Evolutionary conservation across 2,797 vertebrate species (phyloP).

Genomic region (Oceanodroma leucorhoa): DNA sequence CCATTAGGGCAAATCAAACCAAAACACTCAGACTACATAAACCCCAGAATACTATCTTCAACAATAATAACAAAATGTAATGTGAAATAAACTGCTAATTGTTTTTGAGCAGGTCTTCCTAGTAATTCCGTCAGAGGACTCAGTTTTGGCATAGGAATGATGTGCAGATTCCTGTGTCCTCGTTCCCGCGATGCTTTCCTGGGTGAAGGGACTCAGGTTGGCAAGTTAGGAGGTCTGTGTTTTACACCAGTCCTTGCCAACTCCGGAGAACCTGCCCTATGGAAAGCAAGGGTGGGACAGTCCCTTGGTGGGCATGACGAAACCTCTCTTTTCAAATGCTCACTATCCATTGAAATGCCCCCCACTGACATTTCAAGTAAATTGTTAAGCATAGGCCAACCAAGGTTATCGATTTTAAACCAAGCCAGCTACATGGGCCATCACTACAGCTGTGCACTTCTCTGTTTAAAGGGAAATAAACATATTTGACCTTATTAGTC

Average conservation of each 20-base stretch:
- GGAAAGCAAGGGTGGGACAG: background rate
- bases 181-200: rapidly evolving
- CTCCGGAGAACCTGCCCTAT: background rate
- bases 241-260: background rate
- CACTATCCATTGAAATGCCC: background rate
- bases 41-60: background rate
- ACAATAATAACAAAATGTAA: background rate
- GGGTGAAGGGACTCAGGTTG: background rate
- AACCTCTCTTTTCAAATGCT: background rate
- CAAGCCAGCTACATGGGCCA: background rate
- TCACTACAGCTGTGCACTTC: background rate
- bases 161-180: rapidly evolving
- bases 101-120: background rate
- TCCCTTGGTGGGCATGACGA: background rate
- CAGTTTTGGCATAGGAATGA: background rate
- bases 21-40: background rate
- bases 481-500: background rate
- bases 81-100: background rate
- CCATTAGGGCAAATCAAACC: background rate
- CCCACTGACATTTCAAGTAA: background rate
- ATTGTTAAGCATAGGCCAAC: background rate
- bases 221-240: background rate
- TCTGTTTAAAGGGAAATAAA: background rate
- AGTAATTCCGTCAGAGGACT: background rate
- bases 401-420: background rate